phyloP scores from a whole-genome alignment of 2,888 invertebrate genomes.

The Acholoe squamosa region DNA sequence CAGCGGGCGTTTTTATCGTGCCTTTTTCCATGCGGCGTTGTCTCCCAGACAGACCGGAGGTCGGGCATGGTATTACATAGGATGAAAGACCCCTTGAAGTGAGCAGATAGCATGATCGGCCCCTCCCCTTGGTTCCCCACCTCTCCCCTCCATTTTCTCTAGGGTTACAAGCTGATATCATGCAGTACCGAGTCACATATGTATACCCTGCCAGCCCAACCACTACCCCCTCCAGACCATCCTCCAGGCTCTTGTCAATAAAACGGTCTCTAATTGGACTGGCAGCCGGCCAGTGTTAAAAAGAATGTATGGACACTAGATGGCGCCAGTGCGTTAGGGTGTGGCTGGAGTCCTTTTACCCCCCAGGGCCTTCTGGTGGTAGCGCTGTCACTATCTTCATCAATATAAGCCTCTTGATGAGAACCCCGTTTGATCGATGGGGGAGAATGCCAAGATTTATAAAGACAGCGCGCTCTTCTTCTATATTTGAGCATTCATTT shows the following conservation, averaged over 20 bases:
- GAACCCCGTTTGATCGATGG: not conserved
- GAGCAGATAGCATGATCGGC: constrained; percentile 26
- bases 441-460: not conserved
- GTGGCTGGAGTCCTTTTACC: too few relatives aligned
- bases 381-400: not conserved
- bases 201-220: not conserved
- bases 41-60: not conserved
- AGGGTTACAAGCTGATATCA: not conserved
- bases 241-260: constrained; percentile 11
- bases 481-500: not conserved
- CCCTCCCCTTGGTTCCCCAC: not conserved
- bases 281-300: constrained; percentile 1
- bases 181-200: constrained; percentile 6
- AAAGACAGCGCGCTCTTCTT: not conserved
- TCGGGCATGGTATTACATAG: constrained; percentile 45
- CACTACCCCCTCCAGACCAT: constrained; percentile 3
- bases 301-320: constrained; percentile 35
- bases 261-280: constrained; percentile 45
- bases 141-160: not conserved
- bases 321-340: not conserved
- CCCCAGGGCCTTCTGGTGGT: not conserved
- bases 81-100: constrained; percentile 52
- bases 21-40: not conserved
- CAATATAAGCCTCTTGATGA: constrained; percentile 6
- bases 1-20: constrained; percentile 13